Conservation (phyloP, 2,797 vertebrate species). For the Synaphobranchus kaupii region DNA sequence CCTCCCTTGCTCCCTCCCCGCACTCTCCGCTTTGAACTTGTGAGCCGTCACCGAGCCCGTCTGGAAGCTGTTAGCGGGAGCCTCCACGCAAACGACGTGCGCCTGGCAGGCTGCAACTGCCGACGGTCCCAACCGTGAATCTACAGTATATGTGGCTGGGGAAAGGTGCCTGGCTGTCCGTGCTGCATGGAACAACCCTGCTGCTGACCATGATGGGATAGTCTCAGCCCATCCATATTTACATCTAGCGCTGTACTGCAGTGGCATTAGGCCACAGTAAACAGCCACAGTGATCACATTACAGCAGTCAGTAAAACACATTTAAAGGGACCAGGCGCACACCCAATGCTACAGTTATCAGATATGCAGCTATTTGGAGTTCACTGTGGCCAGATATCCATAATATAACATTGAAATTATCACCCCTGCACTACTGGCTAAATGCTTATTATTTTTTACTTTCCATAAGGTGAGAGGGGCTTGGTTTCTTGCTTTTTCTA, state of each 20-base stretch:
- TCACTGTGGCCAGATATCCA: not conserved
- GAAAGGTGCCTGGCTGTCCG: not conserved
- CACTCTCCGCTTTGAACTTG: conserved; percentile 50
- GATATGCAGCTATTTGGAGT: not conserved
- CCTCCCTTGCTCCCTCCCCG: conserved; percentile 41
- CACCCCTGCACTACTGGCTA: not conserved
- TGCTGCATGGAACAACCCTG: not conserved
- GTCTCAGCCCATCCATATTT: not conserved
- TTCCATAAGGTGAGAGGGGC: not conserved
- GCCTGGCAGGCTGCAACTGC: not conserved
- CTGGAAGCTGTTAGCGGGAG: conserved; percentile 53
- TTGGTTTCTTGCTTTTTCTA: not conserved
- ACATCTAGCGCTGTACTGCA: not conserved
- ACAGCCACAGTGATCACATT: not conserved
- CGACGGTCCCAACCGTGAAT: conserved; percentile 2
- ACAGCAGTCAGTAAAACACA: not conserved
- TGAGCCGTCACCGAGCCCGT: conserved; percentile 51
- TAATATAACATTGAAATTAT: not conserved
- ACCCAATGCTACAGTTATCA: not conserved
- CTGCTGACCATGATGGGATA: not conserved
- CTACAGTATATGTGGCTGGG: not conserved
- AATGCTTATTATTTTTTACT: not conserved
- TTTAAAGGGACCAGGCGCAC: not conserved
- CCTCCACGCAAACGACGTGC: conserved; percentile 39
- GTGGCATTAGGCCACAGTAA: not conserved